Base-by-base conservation (phyloP, 2,888 invertebrate species). In the Amaurobius ferox region DNA sequence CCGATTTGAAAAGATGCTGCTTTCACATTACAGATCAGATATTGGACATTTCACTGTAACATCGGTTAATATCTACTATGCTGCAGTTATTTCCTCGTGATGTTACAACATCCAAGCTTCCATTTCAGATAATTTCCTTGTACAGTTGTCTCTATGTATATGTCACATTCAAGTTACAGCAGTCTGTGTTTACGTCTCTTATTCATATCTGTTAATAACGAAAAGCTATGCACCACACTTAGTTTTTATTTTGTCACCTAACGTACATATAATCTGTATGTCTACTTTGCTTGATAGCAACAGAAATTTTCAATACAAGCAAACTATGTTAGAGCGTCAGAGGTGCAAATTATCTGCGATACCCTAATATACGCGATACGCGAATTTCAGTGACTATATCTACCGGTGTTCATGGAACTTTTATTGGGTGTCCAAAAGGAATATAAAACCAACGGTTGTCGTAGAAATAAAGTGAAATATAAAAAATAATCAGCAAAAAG, bases 141-240 rank as follows among this genome's bases (percentile, higher is more conserved):
- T 55, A 55, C 23, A 55, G 55, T 23, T 55, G 55, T 55, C 23
- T 55, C 23, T 55, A 1, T 55, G 11, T 55, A 23, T 55, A 23
- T 55, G 55, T 55, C 19, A 55, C 23, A 55, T 55, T 55, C 23
- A 23, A 16, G 23, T 19, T 55, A 55, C 16, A 23, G 55, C 55
- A 55, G 55, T 23, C 5, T 55, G 1, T 55, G 1, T 55, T 23
- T 55, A 23, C 11, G 23, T 23, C 55, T 55, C 55, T 23, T 55
- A 55, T 55, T 55, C 55, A 23, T 55, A 23, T 55, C 23, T 55
- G 55, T 23, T 23, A 23, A 55, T 55, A 55, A 9, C 44, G 16
- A 55, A 55, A 23, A 55, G 19, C 55, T 55, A 55, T 55, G 55
- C 55, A 55, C 55, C 23, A 23, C 23, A 55, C 19, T 55, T 55